Evolutionary conservation across 2,113 vertebrate genomes (phyloP), one percentile per base, ranked within the genome.

Genomic region (Callaeas wilsoni): DNA sequence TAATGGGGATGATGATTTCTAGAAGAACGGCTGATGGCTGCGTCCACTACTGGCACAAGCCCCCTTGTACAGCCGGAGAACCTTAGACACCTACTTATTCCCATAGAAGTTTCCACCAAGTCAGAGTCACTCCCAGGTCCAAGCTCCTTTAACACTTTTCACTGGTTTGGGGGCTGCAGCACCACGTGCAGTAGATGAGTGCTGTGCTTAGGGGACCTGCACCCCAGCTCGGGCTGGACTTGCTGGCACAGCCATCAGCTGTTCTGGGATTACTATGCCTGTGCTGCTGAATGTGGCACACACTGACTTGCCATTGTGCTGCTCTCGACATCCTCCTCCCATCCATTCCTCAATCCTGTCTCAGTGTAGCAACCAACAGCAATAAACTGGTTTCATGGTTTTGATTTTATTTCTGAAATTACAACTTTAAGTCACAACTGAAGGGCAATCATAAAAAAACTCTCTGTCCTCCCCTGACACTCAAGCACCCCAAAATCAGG

Each of bases 121-220:
- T 25, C 16, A 1, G 55, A 69, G 53, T 42, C 2, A 1, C 23
- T 84, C 33, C 17, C 8, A 1, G 33, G 46, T 47, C 65, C 39
- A 10, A 16, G 37, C 12, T 59, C 17, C 39, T 77, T 23, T 23
- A 23, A 50, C 3, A 2, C 20, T 46, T 52, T 25, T 29, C 9
- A 0, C 4, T 9, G 17, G 5, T 41, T 62, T 50, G 0, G 4
- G 32, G 76, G 53, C 44, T 59, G 53, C 39, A 57, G 30, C 9
- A 3, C 18, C 8, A 2, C 2, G 0, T 35, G 22, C 18, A 25
- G 30, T 1, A 23, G 29, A 1, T 15, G 17, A 7, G 30, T 4
- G 5, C 80, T 37, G 47, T 0, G 2, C 18, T 7, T 18, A 0
- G 2, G 29, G 7, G 10, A 35, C 18, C 8, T 9, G 46, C 49